A percentile compares a stretch with the other conserved stretches of the same genome.
Conservation (phyloP, 2,888 invertebrate genomes). For the Platerodrilus igneus region DNA sequence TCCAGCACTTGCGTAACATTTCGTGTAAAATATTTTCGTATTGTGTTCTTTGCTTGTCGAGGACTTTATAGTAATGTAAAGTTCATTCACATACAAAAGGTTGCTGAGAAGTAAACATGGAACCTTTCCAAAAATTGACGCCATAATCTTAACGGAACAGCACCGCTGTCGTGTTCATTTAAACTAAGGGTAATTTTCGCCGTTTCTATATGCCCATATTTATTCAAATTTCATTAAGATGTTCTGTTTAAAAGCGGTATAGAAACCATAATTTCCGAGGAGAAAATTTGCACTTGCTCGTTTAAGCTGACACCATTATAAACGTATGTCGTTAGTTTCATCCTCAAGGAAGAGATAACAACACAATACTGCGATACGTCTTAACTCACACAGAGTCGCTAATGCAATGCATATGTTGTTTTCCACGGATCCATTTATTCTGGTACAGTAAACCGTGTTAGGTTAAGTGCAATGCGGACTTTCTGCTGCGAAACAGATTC, state of each 20-base stretch:
- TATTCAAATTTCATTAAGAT: slow-evolving; percentile 18
- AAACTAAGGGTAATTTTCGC: no score
- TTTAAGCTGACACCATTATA: slow-evolving; percentile 7
- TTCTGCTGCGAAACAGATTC: slow-evolving; percentile 19
- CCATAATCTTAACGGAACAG: no score
- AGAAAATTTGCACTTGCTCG: slow-evolving; percentile 17
- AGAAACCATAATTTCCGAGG: slow-evolving; percentile 14
- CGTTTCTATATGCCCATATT: no score
- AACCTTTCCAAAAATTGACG: no score
- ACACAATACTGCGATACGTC: slow-evolving; percentile 12
- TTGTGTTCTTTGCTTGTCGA: no score
- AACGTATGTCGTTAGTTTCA: slow-evolving; percentile 13
- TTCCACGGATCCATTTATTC: slow-evolving; percentile 45
- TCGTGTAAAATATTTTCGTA: no score
- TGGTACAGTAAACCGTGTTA: slow-evolving; percentile 41
- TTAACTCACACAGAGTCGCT: slow-evolving; percentile 26
- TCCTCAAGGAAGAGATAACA: slow-evolving; percentile 8
- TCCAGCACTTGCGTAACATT: no score
- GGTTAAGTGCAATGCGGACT: slow-evolving; percentile 40
- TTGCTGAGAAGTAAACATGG: no score
- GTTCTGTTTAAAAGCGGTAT: slow-evolving; percentile 9
- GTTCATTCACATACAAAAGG: no score
- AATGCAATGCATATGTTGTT: slow-evolving; percentile 47
- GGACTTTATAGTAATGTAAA: no score
- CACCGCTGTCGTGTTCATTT: no score